Conservation (phyloP, 2,113 vertebrate species). For the Seriola aureovittata region DNA sequence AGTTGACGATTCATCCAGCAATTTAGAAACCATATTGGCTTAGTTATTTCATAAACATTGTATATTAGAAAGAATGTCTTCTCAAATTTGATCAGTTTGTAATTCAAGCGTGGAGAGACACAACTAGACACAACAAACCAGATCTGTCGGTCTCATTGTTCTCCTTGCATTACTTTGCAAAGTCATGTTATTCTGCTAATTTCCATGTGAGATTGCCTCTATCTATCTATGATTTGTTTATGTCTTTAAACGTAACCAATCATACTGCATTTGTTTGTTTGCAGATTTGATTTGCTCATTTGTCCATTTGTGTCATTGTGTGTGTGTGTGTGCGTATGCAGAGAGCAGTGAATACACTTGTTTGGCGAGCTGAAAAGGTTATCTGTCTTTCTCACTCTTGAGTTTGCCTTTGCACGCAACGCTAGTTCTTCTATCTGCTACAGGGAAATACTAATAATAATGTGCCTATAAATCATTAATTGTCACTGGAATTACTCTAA, state of each 20-base stretch:
- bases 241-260: not conserved
- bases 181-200: not conserved
- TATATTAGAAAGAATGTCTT: not conserved
- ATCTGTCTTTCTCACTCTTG: conserved; percentile 17
- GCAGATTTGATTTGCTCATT: conserved; percentile 29
- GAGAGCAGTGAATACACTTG: conserved; percentile 70
- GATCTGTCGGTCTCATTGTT: not conserved
- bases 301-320: conserved; percentile 54
- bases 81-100: conserved; percentile 18
- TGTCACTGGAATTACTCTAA: not conserved
- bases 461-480: not conserved
- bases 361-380: conserved; percentile 66
- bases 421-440: conserved; percentile 6
- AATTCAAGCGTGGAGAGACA: not conserved
- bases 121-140: not conserved
- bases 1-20: conserved; percentile 1
- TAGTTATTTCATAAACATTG: conserved; percentile 13
- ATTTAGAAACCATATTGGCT: conserved; percentile 10
- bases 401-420: conserved; percentile 40
- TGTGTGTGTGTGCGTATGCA: conserved; percentile 47
- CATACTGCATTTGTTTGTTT: not conserved
- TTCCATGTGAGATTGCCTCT: not conserved
- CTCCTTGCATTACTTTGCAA: not conserved
- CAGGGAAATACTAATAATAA: not conserved
- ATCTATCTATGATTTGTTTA: not conserved